phyloP scores from a whole-genome alignment of 1,140 invertebrate species.

The Drosophila eugracilis region DNA sequence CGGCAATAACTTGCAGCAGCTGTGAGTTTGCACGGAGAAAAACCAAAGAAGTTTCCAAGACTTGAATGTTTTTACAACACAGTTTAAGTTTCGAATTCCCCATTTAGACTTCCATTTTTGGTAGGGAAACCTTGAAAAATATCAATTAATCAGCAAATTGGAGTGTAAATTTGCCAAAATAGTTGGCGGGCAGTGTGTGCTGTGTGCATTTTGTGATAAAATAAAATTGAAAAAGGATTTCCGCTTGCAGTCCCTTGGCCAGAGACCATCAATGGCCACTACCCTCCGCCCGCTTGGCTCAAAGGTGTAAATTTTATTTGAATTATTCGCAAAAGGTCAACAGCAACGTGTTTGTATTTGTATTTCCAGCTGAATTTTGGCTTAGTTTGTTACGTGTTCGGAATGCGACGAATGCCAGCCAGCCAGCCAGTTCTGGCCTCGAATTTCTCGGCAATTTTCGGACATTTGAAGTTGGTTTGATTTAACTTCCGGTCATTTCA shows the following conservation, averaged over 20 bases:
- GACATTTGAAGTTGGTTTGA: constrained; percentile 70
- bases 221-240: constrained; percentile 82
- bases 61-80: no score
- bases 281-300: constrained; percentile 11
- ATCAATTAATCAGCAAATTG: neutral
- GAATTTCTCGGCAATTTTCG: constrained; percentile 36
- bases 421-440: constrained; percentile 3
- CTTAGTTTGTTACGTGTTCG: constrained; percentile 52
- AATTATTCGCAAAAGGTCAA: constrained; percentile 74
- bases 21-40: constrained; percentile 21
- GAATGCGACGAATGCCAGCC: constrained; percentile 30
- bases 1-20: constrained; percentile 67
- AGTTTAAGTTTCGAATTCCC: no score
- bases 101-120: no score
- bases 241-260: constrained; percentile 70
- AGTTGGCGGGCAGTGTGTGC: neutral
- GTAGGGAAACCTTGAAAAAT: no score
- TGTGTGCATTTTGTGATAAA: constrained; percentile 51
- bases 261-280: constrained; percentile 34
- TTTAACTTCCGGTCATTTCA: constrained; percentile 80
- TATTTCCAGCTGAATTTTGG: constrained; percentile 45
- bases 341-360: constrained; percentile 31
- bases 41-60: no score
- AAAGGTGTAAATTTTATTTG: constrained; percentile 81
- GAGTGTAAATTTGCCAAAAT: neutral